Evolutionary conservation across 2,797 vertebrate species (phyloP).

Genomic region (Hephaestus fuliginosus): DNA sequence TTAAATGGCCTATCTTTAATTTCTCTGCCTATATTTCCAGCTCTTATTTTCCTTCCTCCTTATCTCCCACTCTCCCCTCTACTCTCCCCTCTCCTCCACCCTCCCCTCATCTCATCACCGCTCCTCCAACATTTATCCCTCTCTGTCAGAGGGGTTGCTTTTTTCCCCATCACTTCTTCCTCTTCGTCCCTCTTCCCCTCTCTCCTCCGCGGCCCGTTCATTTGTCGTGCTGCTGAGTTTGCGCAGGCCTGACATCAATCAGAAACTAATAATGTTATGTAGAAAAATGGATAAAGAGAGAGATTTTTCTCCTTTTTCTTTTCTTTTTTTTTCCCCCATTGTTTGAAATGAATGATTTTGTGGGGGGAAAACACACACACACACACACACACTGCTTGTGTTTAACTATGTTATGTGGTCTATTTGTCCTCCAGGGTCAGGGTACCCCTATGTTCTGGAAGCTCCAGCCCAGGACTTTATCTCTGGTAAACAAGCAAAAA

Average conservation of each 20-base stretch:
- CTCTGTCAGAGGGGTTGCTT: background rate
- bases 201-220: slow-evolving; percentile 16
- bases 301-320: slow-evolving; percentile 1
- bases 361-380: background rate
- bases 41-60: background rate
- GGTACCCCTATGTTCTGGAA: slow-evolving; percentile 84
- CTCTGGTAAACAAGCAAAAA: slow-evolving; percentile 80
- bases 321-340: slow-evolving; percentile 15
- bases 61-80: background rate
- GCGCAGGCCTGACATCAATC: slow-evolving; percentile 58
- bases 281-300: slow-evolving; percentile 44
- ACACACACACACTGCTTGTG: slow-evolving; percentile 29
- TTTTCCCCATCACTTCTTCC: slow-evolving; percentile 15
- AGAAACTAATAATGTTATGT: slow-evolving; percentile 59
- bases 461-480: slow-evolving; percentile 81
- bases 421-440: slow-evolving; percentile 83
- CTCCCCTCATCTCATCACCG: background rate
- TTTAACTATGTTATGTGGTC: slow-evolving; percentile 75
- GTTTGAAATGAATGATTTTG: slow-evolving; percentile 34
- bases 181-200: background rate
- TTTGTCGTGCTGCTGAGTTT: slow-evolving; percentile 58
- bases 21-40: slow-evolving; percentile 4
- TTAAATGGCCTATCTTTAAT: slow-evolving; percentile 1
- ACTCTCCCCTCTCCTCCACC: background rate
- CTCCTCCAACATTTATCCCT: slow-evolving; percentile 11